Conservation (phyloP, 2,888 invertebrate species). For the Calameuta pallipes region DNA sequence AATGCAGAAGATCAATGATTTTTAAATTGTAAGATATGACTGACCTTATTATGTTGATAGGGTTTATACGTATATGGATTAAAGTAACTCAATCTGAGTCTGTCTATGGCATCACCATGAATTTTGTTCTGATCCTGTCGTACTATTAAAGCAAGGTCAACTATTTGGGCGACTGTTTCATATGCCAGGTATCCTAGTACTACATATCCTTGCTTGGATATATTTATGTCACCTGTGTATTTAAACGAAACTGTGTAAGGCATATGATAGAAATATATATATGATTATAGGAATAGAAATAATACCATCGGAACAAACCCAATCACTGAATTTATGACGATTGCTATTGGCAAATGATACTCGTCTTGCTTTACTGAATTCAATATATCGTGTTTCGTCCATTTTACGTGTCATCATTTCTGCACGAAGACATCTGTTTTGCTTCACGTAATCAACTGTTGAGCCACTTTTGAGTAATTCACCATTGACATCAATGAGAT, state of each 20-base stretch:
- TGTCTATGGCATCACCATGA: conserved; percentile 77
- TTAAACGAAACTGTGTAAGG: conserved; percentile 7
- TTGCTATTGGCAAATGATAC: conserved; percentile 75
- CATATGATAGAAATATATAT: neutral
- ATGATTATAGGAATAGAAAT: conserved; percentile 7
- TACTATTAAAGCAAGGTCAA: conserved; percentile 85
- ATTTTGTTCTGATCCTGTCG: conserved; percentile 80
- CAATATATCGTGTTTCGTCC: conserved; percentile 72
- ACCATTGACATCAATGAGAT: conserved; percentile 61
- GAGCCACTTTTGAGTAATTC: conserved; percentile 62
- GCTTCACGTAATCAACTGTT: conserved; percentile 73
- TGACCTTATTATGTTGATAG: conserved; percentile 58
- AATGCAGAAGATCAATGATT: neutral
- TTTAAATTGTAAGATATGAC: neutral
- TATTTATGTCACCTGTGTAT: conserved; percentile 68
- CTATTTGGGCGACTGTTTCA: conserved; percentile 90
- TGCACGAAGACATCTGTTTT: conserved; percentile 69
- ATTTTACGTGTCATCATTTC: conserved; percentile 70
- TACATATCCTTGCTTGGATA: conserved; percentile 76
- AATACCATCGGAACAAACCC: conserved; percentile 55
- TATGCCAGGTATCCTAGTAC: conserved; percentile 88
- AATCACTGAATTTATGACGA: conserved; percentile 64
- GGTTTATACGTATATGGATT: conserved; percentile 68
- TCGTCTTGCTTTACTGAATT: conserved; percentile 83
- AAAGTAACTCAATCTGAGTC: conserved; percentile 73